Conservation (phyloP, 1,140 invertebrate genomes). For the Eupristina koningsbergeri region DNA sequence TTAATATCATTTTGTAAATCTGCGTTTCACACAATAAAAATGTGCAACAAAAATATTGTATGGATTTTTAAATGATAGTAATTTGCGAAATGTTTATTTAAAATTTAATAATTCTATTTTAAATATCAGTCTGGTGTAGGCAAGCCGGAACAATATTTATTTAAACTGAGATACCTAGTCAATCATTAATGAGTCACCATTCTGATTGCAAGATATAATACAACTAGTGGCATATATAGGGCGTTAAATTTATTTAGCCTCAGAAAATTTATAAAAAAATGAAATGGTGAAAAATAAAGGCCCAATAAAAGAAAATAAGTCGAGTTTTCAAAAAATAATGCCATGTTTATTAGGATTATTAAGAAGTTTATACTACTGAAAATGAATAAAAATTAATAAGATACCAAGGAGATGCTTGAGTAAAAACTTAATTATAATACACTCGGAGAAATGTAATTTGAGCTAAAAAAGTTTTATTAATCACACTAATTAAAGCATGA, state of each 20-base stretch:
- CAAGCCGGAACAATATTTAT: background rate
- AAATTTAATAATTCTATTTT: background rate
- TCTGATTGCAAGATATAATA: constrained; percentile 1
- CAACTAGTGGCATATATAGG: constrained; percentile 12
- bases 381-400: background rate
- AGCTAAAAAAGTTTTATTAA: background rate
- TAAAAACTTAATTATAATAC: background rate
- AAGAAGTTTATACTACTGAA: background rate
- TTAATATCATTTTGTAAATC: background rate
- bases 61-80: background rate
- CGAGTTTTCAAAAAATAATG: constrained; percentile 6
- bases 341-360: constrained; percentile 8
- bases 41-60: background rate
- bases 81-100: background rate
- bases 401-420: background rate
- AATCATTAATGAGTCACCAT: constrained; percentile 6
- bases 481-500: background rate
- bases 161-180: background rate
- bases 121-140: background rate
- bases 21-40: background rate
- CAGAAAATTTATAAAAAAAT: constrained; percentile 16
- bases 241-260: constrained; percentile 29
- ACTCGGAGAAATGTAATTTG: background rate
- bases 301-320: constrained; percentile 11
- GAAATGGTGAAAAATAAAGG: background rate